A percentile compares a stretch with the other conserved stretches of the same genome.
Evolutionary conservation across 2,113 vertebrate species (phyloP).

Genomic region (Scomber colias): DNA sequence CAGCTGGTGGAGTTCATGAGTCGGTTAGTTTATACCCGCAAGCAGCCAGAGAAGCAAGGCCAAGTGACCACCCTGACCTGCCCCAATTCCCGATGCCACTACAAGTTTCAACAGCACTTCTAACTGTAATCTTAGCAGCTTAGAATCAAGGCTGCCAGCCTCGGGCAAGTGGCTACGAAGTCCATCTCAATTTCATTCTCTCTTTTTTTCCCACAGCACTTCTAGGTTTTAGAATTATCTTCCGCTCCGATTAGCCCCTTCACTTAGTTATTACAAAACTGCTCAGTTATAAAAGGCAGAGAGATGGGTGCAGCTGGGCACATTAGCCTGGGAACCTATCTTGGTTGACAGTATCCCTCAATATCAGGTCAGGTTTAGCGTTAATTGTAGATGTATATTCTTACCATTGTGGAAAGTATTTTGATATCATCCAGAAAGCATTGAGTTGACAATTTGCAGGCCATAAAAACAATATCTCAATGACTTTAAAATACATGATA

Average conservation of each 20-base stretch:
- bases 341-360: constrained; percentile 33
- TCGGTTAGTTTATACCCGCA: constrained; percentile 79
- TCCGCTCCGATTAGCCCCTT: constrained; percentile 59
- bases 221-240: constrained; percentile 56
- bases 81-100: constrained; percentile 28
- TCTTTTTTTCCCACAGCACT: constrained; percentile 36
- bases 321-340: constrained; percentile 35
- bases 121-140: constrained; percentile 49
- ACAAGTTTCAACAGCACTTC: constrained; percentile 53
- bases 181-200: constrained; percentile 63
- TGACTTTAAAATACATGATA: neutral
- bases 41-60: neutral
- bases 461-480: neutral
- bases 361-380: constrained; percentile 6
- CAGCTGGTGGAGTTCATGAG: constrained; percentile 89
- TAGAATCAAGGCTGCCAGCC: constrained; percentile 57
- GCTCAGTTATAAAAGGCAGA: constrained; percentile 24
- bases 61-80: constrained; percentile 16
- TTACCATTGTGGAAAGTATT: neutral
- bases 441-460: neutral
- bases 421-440: neutral
- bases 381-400: constrained; percentile 2
- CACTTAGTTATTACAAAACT: constrained; percentile 57
- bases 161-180: constrained; percentile 43
- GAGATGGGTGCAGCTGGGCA: constrained; percentile 40